Conservation (phyloP, 2,797 vertebrate genomes). For the Arvicola amphibius region DNA sequence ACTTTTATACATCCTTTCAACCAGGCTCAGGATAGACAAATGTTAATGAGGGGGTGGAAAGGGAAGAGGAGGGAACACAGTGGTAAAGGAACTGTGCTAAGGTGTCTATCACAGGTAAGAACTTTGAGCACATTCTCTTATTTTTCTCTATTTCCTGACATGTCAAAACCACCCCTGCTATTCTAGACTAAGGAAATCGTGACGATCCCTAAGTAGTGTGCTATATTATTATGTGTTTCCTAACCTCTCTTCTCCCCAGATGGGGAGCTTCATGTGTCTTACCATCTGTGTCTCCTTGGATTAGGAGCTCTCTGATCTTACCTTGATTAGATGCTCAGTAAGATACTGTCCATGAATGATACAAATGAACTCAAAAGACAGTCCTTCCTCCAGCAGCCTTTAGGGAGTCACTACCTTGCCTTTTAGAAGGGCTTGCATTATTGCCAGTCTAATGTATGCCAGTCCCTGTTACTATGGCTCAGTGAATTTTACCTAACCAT, state of each 20-base stretch:
- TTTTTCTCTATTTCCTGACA: neutral
- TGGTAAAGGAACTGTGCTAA: neutral
- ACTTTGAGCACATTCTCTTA: neutral
- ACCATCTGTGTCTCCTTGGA: neutral
- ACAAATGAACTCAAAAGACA: neutral
- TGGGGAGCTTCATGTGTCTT: neutral
- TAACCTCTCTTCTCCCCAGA: neutral
- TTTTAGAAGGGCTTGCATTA: neutral
- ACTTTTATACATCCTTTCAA: slow-evolving; percentile 11
- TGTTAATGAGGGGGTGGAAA: neutral
- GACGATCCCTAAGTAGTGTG: neutral
- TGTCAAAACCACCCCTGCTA: neutral
- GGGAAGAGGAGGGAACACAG: neutral
- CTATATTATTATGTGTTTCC: neutral
- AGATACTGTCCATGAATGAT: neutral
- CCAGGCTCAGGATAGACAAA: neutral
- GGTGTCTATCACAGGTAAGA: neutral
- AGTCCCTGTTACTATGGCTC: neutral
- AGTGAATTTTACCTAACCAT: neutral
- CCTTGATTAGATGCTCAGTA: neutral
- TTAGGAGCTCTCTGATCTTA: neutral
- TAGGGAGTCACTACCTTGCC: neutral
- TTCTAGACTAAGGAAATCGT: neutral
- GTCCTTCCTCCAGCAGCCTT: neutral
- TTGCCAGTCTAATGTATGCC: neutral